Percentiles rank a stretch among this genome's conserved stretches.
Evolutionary conservation across 2,888 invertebrate genomes (phyloP).

Genomic region (Caprella mutica): DNA sequence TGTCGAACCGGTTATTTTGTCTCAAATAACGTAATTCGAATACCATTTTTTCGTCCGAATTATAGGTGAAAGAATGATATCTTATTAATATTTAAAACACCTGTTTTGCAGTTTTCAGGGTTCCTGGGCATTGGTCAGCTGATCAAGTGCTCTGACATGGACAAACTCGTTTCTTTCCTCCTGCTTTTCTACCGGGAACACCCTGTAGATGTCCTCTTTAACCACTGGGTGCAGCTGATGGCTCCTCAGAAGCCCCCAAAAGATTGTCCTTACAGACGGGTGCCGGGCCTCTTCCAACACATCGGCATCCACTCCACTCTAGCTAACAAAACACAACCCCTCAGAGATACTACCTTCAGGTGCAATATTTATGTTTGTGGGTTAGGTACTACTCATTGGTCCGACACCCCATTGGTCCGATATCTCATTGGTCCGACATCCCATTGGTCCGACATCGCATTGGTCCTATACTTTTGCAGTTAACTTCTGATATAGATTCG

Average conservation of each 20-base stretch:
- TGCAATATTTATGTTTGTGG: no score
- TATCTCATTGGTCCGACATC: no score
- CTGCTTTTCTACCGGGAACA: slow-evolving; percentile 38
- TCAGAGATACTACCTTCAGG: slow-evolving; percentile 38
- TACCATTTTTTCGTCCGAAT: no score
- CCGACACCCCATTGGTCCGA: no score
- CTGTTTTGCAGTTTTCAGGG: slow-evolving; percentile 27
- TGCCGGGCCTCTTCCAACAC: slow-evolving; percentile 39
- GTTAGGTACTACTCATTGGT: no score
- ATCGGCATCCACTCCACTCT: slow-evolving; percentile 39
- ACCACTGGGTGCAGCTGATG: slow-evolving; percentile 37
- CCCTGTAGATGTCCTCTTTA: slow-evolving; percentile 38
- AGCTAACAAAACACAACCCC: slow-evolving; percentile 38
- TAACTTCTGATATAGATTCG: no score
- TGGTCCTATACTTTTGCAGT: no score
- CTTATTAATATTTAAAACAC: no score
- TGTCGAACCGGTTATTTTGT: no score
- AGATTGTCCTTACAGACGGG: slow-evolving; percentile 35
- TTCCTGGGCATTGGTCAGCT: slow-evolving; percentile 40
- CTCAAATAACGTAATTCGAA: no score
- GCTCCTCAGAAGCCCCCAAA: slow-evolving; percentile 35
- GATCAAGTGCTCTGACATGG: slow-evolving; percentile 37
- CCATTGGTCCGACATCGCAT: no score
- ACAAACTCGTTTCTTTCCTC: slow-evolving; percentile 36
- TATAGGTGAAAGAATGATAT: no score